Percentiles rank a stretch among this genome's conserved stretches.
Evolutionary conservation across 2,113 vertebrate genomes (phyloP).

Genomic region (Paradoxurus hermaphroditus): DNA sequence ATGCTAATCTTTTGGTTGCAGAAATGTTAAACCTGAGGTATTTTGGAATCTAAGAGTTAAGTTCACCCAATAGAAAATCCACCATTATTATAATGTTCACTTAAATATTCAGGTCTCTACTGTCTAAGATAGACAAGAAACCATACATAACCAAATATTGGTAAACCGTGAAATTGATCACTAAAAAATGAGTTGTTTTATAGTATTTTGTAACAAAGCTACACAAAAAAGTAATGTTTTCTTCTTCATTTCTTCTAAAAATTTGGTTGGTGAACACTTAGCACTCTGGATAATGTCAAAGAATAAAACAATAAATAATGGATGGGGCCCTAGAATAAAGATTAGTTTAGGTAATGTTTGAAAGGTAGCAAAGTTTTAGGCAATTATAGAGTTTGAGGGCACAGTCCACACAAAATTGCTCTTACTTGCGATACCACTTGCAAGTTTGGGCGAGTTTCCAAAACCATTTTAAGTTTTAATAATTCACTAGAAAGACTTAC

Average conservation of each 20-base stretch:
- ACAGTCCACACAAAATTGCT: not conserved
- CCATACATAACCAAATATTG: not conserved
- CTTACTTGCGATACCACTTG: not conserved
- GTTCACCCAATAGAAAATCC: not conserved
- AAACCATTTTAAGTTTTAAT: not conserved
- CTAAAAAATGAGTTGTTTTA: not conserved
- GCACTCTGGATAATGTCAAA: not conserved
- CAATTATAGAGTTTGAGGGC: not conserved
- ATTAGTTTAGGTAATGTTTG: not conserved
- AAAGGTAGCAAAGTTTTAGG: not conserved
- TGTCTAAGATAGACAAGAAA: not conserved
- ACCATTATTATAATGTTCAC: not conserved
- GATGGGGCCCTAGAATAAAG: not conserved
- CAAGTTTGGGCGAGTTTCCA: not conserved
- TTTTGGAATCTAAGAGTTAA: not conserved
- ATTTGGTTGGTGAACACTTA: not conserved
- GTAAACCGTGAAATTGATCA: not conserved
- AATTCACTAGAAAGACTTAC: not conserved
- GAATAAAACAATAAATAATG: not conserved
- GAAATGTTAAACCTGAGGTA: not conserved
- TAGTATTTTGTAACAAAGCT: not conserved
- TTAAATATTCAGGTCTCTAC: not conserved
- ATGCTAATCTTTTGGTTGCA: not conserved
- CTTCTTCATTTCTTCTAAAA: not conserved
- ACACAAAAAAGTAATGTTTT: not conserved